Evolutionary conservation across 1,140 invertebrate genomes (phyloP).

Genomic region (Drosophila ogumai): DNA sequence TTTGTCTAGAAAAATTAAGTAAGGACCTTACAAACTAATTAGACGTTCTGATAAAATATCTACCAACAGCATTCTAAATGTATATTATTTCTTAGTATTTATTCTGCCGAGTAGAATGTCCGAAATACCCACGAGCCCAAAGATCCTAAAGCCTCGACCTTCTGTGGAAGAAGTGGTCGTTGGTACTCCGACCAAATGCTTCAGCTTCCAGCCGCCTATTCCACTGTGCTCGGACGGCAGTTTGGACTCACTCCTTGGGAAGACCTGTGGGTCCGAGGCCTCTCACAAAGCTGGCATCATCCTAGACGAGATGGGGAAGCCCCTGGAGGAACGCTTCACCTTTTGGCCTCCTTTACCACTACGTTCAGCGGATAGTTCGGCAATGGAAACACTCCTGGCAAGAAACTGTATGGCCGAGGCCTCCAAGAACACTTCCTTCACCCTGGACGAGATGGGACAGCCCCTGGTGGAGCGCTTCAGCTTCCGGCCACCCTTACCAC

Average conservation of each 20-base stretch:
- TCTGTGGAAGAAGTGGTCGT: neutral
- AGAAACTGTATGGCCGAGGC: too few relatives aligned
- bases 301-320: too few relatives aligned
- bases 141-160: neutral
- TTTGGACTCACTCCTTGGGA: neutral
- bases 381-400: too few relatives aligned
- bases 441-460: constrained; percentile 40
- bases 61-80: too few relatives aligned
- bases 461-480: constrained; percentile 60
- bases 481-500: constrained; percentile 27
- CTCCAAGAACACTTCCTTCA: neutral
- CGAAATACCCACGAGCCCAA: neutral
- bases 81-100: neutral
- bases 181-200: neutral
- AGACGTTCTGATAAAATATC: too few relatives aligned
- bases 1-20: too few relatives aligned
- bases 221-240: neutral
- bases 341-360: constrained; percentile 22
- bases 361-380: too few relatives aligned
- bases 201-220: neutral
- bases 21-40: too few relatives aligned
- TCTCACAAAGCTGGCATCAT: neutral
- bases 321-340: neutral
- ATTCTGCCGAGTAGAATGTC: neutral
- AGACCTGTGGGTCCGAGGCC: neutral